phyloP scores from a whole-genome alignment of 1,140 invertebrate species.

The Leguminivora glycinivorella region DNA sequence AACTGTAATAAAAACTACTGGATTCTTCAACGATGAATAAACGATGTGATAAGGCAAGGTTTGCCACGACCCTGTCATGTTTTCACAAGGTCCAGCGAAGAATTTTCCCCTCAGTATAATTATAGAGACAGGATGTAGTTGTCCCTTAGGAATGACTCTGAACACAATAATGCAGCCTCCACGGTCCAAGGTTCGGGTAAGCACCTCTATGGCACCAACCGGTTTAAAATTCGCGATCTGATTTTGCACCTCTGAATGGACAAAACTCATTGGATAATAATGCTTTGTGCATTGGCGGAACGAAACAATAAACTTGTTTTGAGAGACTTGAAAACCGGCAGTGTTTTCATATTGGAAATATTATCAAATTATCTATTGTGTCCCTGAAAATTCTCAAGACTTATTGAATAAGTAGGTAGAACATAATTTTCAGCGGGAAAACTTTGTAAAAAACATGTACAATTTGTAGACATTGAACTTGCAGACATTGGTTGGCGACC shows the following conservation, averaged over 20 bases:
- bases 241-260: slow-evolving; percentile 12
- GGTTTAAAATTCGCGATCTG: slow-evolving; percentile 3
- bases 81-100: slow-evolving; percentile 29
- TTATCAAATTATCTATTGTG: neutral
- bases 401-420: no score
- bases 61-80: slow-evolving; percentile 30
- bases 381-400: neutral
- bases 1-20: slow-evolving; percentile 1
- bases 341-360: neutral
- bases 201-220: slow-evolving; percentile 1
- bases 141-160: slow-evolving; percentile 3
- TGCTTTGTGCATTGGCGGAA: neutral
- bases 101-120: slow-evolving; percentile 43
- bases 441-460: neutral
- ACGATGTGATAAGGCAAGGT: slow-evolving; percentile 33
- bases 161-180: slow-evolving; percentile 27
- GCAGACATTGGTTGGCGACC: slow-evolving; percentile 2
- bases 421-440: neutral
- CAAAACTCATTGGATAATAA: slow-evolving; percentile 8
- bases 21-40: slow-evolving; percentile 19
- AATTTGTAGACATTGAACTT: slow-evolving; percentile 21
- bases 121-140: slow-evolving; percentile 53
- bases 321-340: neutral
- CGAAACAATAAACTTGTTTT: neutral
- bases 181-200: slow-evolving; percentile 3